A percentile compares a stretch with the other conserved stretches of the same genome.
Evolutionary conservation across 2,113 vertebrate species (phyloP).

Genomic region (Fregetta grallaria): DNA sequence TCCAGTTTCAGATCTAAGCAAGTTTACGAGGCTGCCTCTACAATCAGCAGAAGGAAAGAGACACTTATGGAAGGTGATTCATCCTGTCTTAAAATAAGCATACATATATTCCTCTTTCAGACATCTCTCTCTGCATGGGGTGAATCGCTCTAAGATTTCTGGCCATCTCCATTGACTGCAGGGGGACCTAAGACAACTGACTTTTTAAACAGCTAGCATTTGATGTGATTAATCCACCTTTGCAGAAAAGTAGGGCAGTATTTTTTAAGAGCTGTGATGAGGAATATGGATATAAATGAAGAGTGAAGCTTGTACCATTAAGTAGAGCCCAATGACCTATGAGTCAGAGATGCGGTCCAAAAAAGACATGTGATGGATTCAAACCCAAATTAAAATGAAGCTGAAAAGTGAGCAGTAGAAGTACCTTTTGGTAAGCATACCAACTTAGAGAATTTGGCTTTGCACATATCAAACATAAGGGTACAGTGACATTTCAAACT

Average conservation of each 20-base stretch:
- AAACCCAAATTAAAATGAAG: background rate
- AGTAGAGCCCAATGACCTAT: background rate
- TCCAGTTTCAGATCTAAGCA: background rate
- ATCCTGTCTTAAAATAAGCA: background rate
- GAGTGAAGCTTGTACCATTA: background rate
- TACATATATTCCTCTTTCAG: background rate
- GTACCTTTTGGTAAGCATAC: background rate
- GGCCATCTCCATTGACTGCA: background rate
- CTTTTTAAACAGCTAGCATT: background rate
- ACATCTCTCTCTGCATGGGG: background rate
- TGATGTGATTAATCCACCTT: background rate
- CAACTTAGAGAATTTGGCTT: background rate
- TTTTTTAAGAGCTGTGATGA: background rate
- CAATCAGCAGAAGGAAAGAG: background rate
- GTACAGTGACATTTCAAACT: background rate
- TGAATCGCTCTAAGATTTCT: slow-evolving; percentile 34
- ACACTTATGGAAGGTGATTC: background rate
- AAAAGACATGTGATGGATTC: background rate
- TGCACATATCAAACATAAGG: background rate
- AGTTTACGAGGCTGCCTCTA: background rate
- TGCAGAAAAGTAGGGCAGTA: background rate
- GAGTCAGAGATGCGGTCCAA: background rate
- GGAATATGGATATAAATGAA: background rate
- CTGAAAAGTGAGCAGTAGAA: background rate
- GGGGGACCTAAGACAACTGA: background rate